Evolutionary conservation across 2,113 vertebrate genomes (phyloP), one percentile per base, ranked within the genome.

Genomic region (Phylloscopus trochiloides): DNA sequence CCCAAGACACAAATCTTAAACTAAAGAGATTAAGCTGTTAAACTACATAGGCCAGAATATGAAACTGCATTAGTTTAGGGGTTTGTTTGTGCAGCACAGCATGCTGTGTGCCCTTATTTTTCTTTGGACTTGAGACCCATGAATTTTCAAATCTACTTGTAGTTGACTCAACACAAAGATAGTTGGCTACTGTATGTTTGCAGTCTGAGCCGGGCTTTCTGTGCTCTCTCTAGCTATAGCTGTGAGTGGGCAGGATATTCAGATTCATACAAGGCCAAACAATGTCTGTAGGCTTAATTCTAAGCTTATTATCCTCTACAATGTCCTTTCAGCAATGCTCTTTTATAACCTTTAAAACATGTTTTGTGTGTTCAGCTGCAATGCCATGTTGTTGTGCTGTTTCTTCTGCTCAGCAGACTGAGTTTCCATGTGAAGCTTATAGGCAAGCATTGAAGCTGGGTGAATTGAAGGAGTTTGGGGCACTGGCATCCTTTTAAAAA

Each of bases 191-290:
- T 90, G 58, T 88, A 22, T 13, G 62, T 75, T 94, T 91, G 71
- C 54, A 76, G 34, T 22, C 42, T 38, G 34, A 91, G 90, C 84
- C 77, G 91, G 90, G 34, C 67, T 86, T 95, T 68, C 48, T 76
- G 45, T 68, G 62, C 70, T 87, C 72, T 79, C 36, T 59, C 68
- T 71, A 71, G 51, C 50, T 70, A 25, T 66, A 83, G 24, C 57
- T 89, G 57, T 68, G 93, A 96, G 93, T 96, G 59, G 93, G 96
- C 87, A 96, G 95, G 85, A 65, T 91, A 91, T 96, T 93, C 85
- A 91, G 47, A 90, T 86, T 90, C 58, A 73, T 43, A 86, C 75
- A 82, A 95, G 90, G 95, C 92, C 87, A 86, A 91, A 94, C 87
- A 96, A 96, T 79, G 67, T 88, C 77, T 24, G 11, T 86, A 88